Evolutionary conservation across 2,888 invertebrate genomes (phyloP).

Genomic region (Drosophila atripex): DNA sequence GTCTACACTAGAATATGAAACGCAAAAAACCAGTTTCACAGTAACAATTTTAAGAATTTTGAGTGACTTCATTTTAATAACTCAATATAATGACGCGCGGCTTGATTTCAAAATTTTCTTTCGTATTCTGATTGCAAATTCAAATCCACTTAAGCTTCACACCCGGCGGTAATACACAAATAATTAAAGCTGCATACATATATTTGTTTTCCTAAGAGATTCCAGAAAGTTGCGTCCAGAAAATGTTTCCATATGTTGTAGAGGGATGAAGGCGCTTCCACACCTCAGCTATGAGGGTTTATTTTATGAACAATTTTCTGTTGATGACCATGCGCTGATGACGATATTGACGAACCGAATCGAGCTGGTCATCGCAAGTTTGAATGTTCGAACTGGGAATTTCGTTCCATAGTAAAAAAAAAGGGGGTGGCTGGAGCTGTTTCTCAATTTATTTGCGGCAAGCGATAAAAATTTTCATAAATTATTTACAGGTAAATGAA

Average conservation of each 20-base stretch:
- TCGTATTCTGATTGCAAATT: conserved; percentile 22
- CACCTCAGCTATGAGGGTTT: conserved; percentile 15
- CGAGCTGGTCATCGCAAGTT: conserved; percentile 42
- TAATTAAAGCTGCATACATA: conserved; percentile 24
- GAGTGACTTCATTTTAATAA: conserved; percentile 67
- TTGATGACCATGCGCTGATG: conserved; percentile 42
- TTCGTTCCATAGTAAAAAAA: conserved; percentile 83
- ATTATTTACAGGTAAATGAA: conserved; percentile 69
- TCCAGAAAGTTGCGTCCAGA: neutral
- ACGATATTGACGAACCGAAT: conserved; percentile 37
- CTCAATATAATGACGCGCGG: conserved; percentile 55
- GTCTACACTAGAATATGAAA: conserved; percentile 10
- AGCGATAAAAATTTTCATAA: conserved; percentile 67
- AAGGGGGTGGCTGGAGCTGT: conserved; percentile 62
- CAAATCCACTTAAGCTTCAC: conserved; percentile 17
- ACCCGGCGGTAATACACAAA: conserved; percentile 10
- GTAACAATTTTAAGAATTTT: conserved; percentile 72
- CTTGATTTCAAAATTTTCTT: conserved; percentile 58
- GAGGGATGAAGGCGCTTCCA: conserved; percentile 21
- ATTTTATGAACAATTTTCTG: conserved; percentile 58
- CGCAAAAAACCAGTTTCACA: conserved; percentile 61
- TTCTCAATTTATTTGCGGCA: conserved; percentile 76
- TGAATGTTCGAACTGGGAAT: conserved; percentile 82
- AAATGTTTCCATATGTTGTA: conserved; percentile 38
- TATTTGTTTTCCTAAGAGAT: conserved; percentile 4